phyloP scores from a whole-genome alignment of 2,113 vertebrate genomes.

The Lonchura striata region DNA sequence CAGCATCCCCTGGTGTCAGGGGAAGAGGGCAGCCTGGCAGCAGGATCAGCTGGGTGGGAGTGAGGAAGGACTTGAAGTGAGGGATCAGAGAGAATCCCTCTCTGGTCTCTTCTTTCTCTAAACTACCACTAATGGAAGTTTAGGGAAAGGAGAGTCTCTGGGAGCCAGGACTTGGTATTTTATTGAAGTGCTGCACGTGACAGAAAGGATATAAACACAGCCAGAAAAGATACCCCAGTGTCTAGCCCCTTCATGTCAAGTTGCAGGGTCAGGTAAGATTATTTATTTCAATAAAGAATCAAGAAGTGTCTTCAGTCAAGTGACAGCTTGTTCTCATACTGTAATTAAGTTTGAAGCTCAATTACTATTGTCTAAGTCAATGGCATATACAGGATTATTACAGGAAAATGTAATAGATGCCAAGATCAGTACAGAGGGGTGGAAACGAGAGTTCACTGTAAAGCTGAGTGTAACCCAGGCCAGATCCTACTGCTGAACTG shows the following conservation, averaged over 20 bases:
- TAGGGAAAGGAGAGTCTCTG: neutral
- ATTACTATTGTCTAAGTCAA: slow-evolving; percentile 12
- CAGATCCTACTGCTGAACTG: neutral
- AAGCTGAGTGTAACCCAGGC: neutral
- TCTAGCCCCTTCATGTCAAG: neutral
- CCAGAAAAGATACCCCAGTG: neutral
- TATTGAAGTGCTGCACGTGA: neutral
- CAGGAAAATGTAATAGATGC: neutral
- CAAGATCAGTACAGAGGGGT: neutral
- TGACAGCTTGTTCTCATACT: neutral
- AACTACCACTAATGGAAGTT: neutral
- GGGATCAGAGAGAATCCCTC: neutral
- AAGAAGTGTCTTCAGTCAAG: slow-evolving; percentile 17
- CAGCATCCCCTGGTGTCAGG: neutral
- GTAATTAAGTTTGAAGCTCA: slow-evolving; percentile 56
- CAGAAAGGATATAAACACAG: neutral
- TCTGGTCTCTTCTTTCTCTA: neutral
- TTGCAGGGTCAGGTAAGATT: neutral
- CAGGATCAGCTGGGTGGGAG: neutral
- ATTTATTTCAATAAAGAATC: slow-evolving; percentile 39
- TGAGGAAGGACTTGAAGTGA: neutral
- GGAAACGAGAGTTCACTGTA: neutral
- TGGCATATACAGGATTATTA: neutral
- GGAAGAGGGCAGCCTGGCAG: neutral
- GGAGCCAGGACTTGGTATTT: neutral